Conservation (phyloP, 2,797 vertebrate species). For the Acrossocheilus fasciatus region DNA sequence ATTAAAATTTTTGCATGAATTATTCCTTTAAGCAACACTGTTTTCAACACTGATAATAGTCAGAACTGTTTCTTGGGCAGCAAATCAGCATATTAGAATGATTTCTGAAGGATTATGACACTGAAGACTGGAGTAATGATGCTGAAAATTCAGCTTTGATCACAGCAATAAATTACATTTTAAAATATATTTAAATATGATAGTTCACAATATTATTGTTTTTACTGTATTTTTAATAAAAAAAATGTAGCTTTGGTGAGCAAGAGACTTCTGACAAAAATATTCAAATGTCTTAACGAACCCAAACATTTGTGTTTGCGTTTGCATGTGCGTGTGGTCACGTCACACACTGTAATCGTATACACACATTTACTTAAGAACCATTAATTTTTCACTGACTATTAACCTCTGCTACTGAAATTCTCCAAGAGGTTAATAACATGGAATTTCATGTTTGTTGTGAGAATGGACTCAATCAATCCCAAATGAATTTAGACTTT, state of each 20-base stretch:
- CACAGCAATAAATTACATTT: neutral
- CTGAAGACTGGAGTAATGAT: neutral
- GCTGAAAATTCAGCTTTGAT: neutral
- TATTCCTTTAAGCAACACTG: too few relatives aligned
- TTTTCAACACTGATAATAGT: too few relatives aligned
- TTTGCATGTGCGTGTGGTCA: constrained; percentile 22
- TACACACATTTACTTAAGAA: constrained; percentile 33
- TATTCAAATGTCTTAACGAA: neutral
- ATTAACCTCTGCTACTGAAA: constrained; percentile 36
- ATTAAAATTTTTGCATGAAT: too few relatives aligned
- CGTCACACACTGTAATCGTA: neutral
- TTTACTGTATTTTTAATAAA: neutral
- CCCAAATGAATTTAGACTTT: constrained; percentile 53
- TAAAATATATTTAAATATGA: neutral
- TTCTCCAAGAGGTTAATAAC: constrained; percentile 37
- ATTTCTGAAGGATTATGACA: neutral
- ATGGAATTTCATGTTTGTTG: constrained; percentile 43
- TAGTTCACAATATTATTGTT: neutral
- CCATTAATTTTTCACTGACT: constrained; percentile 20
- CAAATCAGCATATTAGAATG: neutral
- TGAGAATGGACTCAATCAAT: constrained; percentile 54
- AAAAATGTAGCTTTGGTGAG: neutral
- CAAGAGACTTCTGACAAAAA: neutral
- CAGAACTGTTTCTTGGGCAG: neutral
- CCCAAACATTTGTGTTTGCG: neutral